Percentiles rank a stretch among this genome's conserved stretches.
Conservation (phyloP, 2,113 vertebrate genomes). For the Ctenomys sociabilis region DNA sequence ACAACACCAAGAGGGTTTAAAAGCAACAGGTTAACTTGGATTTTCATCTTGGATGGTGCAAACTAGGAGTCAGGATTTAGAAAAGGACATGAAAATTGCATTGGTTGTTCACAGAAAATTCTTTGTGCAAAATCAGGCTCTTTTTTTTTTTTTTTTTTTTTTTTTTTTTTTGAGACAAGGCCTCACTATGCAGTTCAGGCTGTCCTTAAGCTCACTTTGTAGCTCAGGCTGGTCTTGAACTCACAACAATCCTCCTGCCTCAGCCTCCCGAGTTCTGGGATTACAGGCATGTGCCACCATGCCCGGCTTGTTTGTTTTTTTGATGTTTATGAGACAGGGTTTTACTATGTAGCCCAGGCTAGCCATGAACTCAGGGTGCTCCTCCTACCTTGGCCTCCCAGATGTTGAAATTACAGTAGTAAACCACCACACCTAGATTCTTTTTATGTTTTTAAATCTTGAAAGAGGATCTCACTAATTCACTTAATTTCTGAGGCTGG, state of each 20-base stretch:
- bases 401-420: not conserved
- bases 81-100: not conserved
- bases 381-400: not conserved
- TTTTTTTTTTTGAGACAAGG: too few species aligned
- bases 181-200: too few species aligned
- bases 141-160: too few species aligned
- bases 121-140: not conserved
- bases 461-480: not conserved
- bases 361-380: not conserved
- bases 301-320: not conserved
- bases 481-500: not conserved
- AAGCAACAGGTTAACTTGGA: not conserved
- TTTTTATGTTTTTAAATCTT: not conserved
- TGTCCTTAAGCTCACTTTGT: too few species aligned
- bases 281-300: too few species aligned
- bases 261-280: too few species aligned
- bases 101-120: not conserved
- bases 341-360: not conserved
- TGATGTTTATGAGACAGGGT: not conserved
- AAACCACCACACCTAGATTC: not conserved
- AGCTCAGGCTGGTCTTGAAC: too few species aligned
- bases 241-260: too few species aligned
- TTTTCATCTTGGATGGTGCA: not conserved
- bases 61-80: not conserved
- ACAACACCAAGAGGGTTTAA: not conserved